Conservation (phyloP, 2,113 vertebrate genomes). For the Hystrix cristata region DNA sequence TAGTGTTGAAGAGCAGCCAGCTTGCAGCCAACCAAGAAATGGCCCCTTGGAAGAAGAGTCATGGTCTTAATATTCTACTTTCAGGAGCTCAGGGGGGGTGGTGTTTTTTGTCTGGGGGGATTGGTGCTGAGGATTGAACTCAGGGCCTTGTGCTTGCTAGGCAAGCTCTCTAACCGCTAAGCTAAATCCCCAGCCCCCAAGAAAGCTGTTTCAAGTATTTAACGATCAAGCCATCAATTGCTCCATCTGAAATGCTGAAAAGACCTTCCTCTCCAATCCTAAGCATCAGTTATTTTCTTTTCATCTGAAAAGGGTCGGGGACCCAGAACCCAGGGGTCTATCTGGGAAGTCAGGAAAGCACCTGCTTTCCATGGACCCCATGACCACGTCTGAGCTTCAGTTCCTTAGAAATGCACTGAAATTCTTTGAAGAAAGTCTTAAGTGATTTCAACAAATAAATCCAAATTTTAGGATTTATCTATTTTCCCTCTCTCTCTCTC, state of each 20-base stretch:
- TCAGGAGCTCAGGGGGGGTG: not conserved
- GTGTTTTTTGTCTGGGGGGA: too few relatives aligned
- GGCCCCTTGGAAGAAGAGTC: not conserved
- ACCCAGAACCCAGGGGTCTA: not conserved
- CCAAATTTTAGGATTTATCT: conserved; percentile 26
- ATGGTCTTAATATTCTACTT: conserved; percentile 31
- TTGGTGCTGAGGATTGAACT: too few relatives aligned
- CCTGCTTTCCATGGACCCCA: not conserved
- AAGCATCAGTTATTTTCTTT: not conserved
- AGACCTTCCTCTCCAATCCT: not conserved
- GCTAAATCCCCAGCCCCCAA: too few relatives aligned
- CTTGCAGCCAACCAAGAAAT: conserved; percentile 4
- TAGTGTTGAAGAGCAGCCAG: conserved; percentile 34
- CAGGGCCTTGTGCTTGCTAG: too few relatives aligned
- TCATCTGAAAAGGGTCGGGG: not conserved
- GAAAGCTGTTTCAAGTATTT: conserved; percentile 50
- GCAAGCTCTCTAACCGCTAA: too few relatives aligned
- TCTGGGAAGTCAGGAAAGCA: not conserved
- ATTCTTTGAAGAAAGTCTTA: conserved; percentile 34
- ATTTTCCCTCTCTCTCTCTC: not conserved
- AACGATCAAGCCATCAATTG: conserved; percentile 3
- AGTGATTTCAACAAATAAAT: conserved; percentile 40
- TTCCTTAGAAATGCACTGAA: conserved; percentile 7
- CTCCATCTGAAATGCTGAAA: not conserved
- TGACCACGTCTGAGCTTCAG: not conserved